Conservation (phyloP, 2,113 vertebrate genomes). For the Pelusios castaneus region DNA sequence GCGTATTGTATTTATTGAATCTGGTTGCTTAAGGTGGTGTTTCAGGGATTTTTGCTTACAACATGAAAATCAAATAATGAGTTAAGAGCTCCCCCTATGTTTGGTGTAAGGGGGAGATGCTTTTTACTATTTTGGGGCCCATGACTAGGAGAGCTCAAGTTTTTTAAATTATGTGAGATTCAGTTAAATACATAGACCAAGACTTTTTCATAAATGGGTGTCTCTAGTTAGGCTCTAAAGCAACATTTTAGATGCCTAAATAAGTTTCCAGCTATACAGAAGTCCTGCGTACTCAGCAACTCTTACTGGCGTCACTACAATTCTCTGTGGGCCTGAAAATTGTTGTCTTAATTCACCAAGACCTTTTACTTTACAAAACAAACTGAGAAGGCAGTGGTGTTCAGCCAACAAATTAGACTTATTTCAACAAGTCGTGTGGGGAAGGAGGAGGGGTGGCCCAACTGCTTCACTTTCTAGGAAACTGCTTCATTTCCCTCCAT, state of each 20-base stretch:
- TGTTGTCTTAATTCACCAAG: neutral
- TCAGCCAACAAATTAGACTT: neutral
- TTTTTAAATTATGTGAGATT: accelerated
- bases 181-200: neutral
- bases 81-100: constrained; percentile 20
- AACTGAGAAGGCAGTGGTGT: neutral
- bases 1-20: neutral
- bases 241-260: accelerated
- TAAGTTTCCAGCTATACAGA: too few relatives aligned
- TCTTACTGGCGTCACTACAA: neutral
- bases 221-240: neutral
- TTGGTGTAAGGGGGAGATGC: neutral
- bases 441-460: neutral
- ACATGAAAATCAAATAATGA: neutral
- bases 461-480: neutral
- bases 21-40: neutral
- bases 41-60: neutral
- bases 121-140: neutral
- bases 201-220: neutral
- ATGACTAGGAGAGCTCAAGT: neutral
- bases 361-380: neutral
- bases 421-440: neutral
- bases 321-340: neutral
- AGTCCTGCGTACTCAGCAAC: neutral
- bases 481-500: neutral